Percentiles rank a stretch among this genome's conserved stretches.
Evolutionary conservation across 2,888 invertebrate genomes (phyloP).

Genomic region (Calliscelio sp.): DNA sequence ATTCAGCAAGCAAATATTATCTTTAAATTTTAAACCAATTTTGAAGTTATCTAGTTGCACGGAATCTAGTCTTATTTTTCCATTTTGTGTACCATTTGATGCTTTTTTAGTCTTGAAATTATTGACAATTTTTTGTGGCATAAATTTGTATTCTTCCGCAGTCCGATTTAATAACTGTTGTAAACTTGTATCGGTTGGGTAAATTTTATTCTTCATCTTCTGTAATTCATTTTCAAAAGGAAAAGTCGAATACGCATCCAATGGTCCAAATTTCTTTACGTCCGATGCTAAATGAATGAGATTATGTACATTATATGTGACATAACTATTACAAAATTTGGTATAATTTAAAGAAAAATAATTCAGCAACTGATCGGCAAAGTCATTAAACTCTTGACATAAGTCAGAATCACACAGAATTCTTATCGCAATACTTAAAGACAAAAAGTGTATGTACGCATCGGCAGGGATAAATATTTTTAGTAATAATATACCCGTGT

Average conservation of each 20-base stretch:
- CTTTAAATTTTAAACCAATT: conserved; percentile 17
- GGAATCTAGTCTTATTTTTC: not conserved
- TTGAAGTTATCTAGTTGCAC: not conserved
- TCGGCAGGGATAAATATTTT: conserved; percentile 7
- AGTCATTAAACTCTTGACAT: conserved; percentile 10
- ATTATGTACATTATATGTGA: conserved; percentile 16
- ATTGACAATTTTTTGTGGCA: not conserved
- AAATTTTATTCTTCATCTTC: not conserved
- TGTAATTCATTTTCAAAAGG: conserved; percentile 12
- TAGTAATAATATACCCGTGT: conserved; percentile 8
- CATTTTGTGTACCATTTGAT: not conserved
- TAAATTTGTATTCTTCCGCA: conserved; percentile 16
- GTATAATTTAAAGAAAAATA: not conserved
- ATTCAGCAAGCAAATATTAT: conserved; percentile 5
- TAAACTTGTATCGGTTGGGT: conserved; percentile 1
- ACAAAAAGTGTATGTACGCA: not conserved
- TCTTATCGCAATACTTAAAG: conserved; percentile 5
- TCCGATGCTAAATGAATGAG: conserved; percentile 17
- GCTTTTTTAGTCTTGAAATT: not conserved
- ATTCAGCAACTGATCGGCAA: not conserved
- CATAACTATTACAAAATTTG: conserved; percentile 7
- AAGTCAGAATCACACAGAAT: conserved; percentile 9
- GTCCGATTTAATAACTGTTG: conserved; percentile 12
- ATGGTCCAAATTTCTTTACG: not conserved
- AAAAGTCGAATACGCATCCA: conserved; percentile 6